Conservation (phyloP, 1,140 invertebrate species). For the Heterodera schachtii region DNA sequence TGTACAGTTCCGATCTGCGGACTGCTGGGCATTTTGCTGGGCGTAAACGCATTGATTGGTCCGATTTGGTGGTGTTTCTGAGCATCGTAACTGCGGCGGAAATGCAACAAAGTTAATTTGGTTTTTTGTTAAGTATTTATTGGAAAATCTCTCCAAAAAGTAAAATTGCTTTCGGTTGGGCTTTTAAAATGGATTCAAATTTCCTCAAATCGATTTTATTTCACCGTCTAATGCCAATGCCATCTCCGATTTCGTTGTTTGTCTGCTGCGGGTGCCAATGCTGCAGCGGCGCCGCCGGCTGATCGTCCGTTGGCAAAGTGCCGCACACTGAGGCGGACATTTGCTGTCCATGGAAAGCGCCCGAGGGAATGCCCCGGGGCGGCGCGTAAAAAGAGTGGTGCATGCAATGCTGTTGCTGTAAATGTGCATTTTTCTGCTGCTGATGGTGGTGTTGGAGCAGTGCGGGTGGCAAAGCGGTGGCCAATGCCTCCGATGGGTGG, state of each 20-base stretch:
- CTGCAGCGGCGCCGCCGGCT: neutral
- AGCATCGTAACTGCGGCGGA: too few relatives aligned
- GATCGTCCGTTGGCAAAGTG: neutral
- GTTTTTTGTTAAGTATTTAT: too few relatives aligned
- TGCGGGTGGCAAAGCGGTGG: neutral
- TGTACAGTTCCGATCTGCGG: neutral
- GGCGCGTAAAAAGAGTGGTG: neutral
- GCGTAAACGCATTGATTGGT: neutral
- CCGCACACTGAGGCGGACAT: neutral
- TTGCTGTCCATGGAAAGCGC: neutral
- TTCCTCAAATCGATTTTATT: too few relatives aligned
- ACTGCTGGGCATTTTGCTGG: neutral
- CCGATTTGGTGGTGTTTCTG: neutral
- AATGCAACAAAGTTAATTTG: too few relatives aligned
- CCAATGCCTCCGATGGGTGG: neutral
- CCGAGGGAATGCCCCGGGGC: neutral
- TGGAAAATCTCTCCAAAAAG: too few relatives aligned
- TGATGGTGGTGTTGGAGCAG: neutral
- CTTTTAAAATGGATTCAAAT: too few relatives aligned
- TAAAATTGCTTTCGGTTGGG: too few relatives aligned
- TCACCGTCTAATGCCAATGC: too few relatives aligned
- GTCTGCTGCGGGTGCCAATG: neutral
- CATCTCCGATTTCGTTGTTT: neutral
- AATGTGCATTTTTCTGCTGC: neutral
- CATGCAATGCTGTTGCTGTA: neutral